Conservation (phyloP, 2,888 invertebrate genomes). For the Dryococelus australis region DNA sequence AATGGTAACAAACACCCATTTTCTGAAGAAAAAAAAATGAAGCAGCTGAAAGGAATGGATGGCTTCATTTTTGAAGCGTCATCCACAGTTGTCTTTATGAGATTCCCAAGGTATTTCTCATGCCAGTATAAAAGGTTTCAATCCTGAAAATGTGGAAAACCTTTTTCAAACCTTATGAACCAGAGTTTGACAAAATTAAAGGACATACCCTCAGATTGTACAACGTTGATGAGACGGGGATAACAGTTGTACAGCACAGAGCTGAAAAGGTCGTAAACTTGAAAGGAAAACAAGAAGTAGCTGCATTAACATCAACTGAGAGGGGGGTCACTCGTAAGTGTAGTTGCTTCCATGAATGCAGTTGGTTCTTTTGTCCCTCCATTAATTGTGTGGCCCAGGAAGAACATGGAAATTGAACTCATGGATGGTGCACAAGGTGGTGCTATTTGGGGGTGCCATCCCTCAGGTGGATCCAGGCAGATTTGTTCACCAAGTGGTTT, state of each 20-base stretch:
- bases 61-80: too few relatives aligned
- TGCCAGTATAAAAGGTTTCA: slow-evolving; percentile 8
- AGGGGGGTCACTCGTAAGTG: not conserved
- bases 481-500: slow-evolving; percentile 16
- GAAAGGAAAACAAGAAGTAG: not conserved
- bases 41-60: too few relatives aligned
- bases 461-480: slow-evolving; percentile 21
- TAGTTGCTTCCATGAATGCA: not conserved
- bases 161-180: not conserved
- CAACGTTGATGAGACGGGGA: too few relatives aligned
- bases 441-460: slow-evolving; percentile 12
- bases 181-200: too few relatives aligned
- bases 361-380: not conserved
- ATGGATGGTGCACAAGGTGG: not conserved
- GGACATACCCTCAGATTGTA: too few relatives aligned
- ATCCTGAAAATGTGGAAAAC: not conserved
- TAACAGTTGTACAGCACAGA: too few relatives aligned
- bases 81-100: not conserved
- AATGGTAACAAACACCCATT: not conserved
- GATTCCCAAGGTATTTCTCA: not conserved
- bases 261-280: too few relatives aligned
- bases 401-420: too few relatives aligned
- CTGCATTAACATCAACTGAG: not conserved
- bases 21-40: not conserved
- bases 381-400: not conserved